Conservation (phyloP, 1,140 invertebrate species). For the Drosophila murphyi region DNA sequence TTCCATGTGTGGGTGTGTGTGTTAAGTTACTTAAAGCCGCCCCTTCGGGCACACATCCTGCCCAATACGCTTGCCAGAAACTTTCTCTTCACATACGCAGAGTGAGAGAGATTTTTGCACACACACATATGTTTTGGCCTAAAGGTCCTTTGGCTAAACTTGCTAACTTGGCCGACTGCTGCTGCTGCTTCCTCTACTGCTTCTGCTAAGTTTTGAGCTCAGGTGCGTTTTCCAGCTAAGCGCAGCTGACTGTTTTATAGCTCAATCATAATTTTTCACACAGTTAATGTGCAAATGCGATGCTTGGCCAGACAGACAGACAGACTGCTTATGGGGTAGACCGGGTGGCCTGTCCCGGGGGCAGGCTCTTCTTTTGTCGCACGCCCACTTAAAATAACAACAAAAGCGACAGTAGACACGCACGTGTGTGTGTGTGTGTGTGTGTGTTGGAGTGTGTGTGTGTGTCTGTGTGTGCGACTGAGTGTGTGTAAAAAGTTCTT, state of each 20-base stretch:
- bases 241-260: slow-evolving; percentile 80
- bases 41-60: slow-evolving; percentile 27
- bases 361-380: neutral
- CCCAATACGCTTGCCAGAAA: slow-evolving; percentile 36
- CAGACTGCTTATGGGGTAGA: neutral
- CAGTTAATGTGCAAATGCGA: slow-evolving; percentile 79
- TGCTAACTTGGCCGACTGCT: slow-evolving; percentile 2
- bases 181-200: neutral
- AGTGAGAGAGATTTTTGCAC: neutral
- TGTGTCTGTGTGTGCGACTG: slow-evolving; percentile 27
- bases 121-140: slow-evolving; percentile 1
- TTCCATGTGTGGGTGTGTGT: neutral
- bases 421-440: slow-evolving; percentile 23
- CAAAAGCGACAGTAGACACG: slow-evolving; percentile 7
- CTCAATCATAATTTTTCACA: slow-evolving; percentile 83
- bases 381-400: slow-evolving; percentile 30
- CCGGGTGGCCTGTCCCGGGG: too few species aligned
- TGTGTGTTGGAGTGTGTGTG: slow-evolving; percentile 22
- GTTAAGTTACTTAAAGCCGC: slow-evolving; percentile 50
- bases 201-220: neutral
- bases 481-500: slow-evolving; percentile 67
- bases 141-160: slow-evolving; percentile 21
- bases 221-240: slow-evolving; percentile 37
- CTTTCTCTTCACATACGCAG: slow-evolving; percentile 15
- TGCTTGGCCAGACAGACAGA: slow-evolving; percentile 49